Base-by-base conservation (phyloP, 2,113 vertebrate species). In the Leuciscus idus region DNA sequence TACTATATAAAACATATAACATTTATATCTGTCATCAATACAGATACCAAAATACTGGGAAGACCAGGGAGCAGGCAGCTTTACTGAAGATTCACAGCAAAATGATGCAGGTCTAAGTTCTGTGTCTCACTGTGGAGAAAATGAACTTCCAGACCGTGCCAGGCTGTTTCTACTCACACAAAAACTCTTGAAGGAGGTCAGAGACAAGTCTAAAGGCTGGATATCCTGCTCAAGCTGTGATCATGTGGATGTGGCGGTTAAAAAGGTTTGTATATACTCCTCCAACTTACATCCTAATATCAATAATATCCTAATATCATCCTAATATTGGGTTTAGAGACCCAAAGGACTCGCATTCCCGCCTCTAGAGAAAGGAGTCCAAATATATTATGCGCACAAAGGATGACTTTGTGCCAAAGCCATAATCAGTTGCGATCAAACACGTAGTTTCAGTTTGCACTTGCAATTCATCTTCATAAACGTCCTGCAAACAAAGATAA, bases 1-100 rank as follows among this genome's bases (percentile, higher is more conserved):
- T 19, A 30, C 9, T 26, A 61, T 61, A 26, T 61, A 26, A 26
- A 62, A 62, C 4, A 26, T 62, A 12, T 26, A 62, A 23, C 36
- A 12, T 52, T 6, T 23, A 21, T 72, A n/a, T 50, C 23, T 66
- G 48, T 72, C 12, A 12, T 89, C 28, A 23, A 52, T 46, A 59
- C 33, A 96, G 95, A 86, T 95, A 52, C 95, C 94, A 12, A 88
- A 92, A 57, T 94, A 94, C 33, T 95, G 94, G 92, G 88, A 91
- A 4, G 50, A 85, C 15, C 92, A 89, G 50, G 57, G 83, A 84
- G 59, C 74, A 4, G 68, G 85, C 10, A 23, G 28, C 48, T 50
- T 80, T 28, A 61, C 75, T 0, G 84, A 91, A 9, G 88, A 90
- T 28, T 15, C 6, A 4, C 61, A 48, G 6, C 4, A 87, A 66